Conservation (phyloP, 2,113 vertebrate genomes). For the Poeciliopsis turrubarensis region DNA sequence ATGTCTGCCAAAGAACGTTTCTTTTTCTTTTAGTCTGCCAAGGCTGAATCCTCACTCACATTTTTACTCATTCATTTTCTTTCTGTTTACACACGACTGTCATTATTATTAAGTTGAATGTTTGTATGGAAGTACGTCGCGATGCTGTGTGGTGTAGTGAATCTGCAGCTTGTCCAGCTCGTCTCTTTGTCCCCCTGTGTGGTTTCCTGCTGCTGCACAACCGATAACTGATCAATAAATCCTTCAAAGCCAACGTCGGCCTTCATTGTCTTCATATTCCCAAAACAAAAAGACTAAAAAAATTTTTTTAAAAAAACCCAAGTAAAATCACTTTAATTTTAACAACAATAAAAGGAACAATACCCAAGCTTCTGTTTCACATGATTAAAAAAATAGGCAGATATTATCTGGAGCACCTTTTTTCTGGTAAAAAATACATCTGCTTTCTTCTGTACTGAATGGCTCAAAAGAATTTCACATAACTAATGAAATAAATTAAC, state of each 20-base stretch:
- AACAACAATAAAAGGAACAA: constrained; percentile 13
- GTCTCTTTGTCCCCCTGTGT: constrained; percentile 32
- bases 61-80: constrained; percentile 4
- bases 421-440: constrained; percentile 3
- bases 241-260: constrained; percentile 5
- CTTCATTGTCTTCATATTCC: background rate
- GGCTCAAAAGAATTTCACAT: background rate
- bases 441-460: constrained; percentile 4
- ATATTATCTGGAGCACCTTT: constrained; percentile 16
- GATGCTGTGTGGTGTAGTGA: constrained; percentile 19
- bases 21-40: constrained; percentile 42
- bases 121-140: constrained; percentile 9
- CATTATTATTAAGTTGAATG: constrained; percentile 32
- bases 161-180: constrained; percentile 32
- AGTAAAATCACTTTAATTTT: constrained; percentile 37
- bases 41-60: background rate
- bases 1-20: constrained; percentile 65
- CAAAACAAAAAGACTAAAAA: background rate
- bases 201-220: constrained; percentile 60
- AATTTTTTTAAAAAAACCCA: background rate
- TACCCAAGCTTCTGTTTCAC: background rate
- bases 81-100: constrained; percentile 43
- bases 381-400: background rate
- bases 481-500: background rate
- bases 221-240: constrained; percentile 64